Evolutionary conservation across 1,140 invertebrate species (phyloP).

Genomic region (Bicyclus anynana): DNA sequence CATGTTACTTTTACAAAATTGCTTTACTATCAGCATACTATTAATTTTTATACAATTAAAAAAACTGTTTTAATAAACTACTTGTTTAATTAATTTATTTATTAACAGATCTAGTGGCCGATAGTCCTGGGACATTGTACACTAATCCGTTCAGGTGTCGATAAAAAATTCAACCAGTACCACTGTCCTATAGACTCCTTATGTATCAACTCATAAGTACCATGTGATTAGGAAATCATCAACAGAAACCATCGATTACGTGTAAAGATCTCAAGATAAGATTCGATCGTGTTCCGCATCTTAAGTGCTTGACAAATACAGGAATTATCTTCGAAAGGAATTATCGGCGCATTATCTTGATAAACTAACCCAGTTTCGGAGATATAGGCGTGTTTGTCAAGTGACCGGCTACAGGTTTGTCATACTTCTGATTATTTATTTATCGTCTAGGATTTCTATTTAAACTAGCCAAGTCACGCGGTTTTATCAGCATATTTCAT

Average conservation of each 20-base stretch:
- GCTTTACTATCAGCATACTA: too few relatives aligned
- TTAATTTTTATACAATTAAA: too few relatives aligned
- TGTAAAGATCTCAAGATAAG: constrained; percentile 21
- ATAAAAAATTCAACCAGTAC: too few relatives aligned
- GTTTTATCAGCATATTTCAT: not conserved
- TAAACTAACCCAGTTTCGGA: constrained; percentile 34
- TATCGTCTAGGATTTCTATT: constrained; percentile 7
- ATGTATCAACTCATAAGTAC: not conserved
- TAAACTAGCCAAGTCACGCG: not conserved
- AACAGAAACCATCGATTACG: constrained; percentile 10
- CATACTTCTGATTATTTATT: constrained; percentile 5
- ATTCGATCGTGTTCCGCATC: constrained; percentile 22
- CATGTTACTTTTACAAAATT: too few relatives aligned
- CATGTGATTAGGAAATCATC: constrained; percentile 3
- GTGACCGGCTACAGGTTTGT: constrained; percentile 11
- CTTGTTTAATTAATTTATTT: too few relatives aligned
- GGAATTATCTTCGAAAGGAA: constrained; percentile 33
- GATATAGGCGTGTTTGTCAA: constrained; percentile 24
- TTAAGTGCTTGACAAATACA: constrained; percentile 40
- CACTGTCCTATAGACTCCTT: too few relatives aligned
- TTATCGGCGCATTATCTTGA: constrained; percentile 39
- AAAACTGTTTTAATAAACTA: too few relatives aligned
- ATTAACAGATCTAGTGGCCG: too few relatives aligned
- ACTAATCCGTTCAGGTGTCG: too few relatives aligned
- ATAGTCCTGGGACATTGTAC: too few relatives aligned